Evolutionary conservation across 2,888 invertebrate species (phyloP).

Genomic region (Lasioglossum pauxillum): DNA sequence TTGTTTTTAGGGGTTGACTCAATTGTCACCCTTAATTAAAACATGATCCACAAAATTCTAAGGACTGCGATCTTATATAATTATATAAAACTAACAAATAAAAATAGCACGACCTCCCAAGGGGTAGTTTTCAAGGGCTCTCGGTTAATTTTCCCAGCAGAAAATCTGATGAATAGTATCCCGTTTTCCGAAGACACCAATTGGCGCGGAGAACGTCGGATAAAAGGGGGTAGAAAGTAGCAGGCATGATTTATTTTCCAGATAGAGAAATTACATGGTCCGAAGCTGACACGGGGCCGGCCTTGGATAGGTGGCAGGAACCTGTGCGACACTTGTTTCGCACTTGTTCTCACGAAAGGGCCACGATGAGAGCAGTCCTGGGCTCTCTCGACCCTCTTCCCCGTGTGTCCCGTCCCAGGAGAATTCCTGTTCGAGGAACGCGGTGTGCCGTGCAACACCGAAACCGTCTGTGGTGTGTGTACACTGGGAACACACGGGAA

Average conservation of each 20-base stretch:
- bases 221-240: constrained; percentile 27
- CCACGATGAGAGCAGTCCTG: constrained; percentile 60
- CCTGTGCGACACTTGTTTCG: constrained; percentile 79
- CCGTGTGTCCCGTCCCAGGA: constrained; percentile 71
- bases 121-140: not conserved
- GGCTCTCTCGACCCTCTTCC: constrained; percentile 66
- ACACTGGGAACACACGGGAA: constrained; percentile 42
- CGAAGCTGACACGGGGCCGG: constrained; percentile 34
- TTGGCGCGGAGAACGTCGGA: constrained; percentile 4
- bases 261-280: constrained; percentile 56
- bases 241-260: constrained; percentile 50
- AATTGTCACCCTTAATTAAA: not conserved
- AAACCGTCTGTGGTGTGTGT: constrained; percentile 51
- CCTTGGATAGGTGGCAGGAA: constrained; percentile 42
- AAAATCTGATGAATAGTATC: not conserved
- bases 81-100: not conserved
- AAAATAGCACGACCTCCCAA: not conserved
- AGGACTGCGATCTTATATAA: not conserved
- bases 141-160: not conserved
- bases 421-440: constrained; percentile 69
- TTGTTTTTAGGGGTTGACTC: not conserved
- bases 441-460: constrained; percentile 62
- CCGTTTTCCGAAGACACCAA: not conserved
- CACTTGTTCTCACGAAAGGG: constrained; percentile 82
- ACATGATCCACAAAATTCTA: not conserved